phyloP scores from a whole-genome alignment of 2,113 vertebrate genomes.

The Pelmatolapia mariae region DNA sequence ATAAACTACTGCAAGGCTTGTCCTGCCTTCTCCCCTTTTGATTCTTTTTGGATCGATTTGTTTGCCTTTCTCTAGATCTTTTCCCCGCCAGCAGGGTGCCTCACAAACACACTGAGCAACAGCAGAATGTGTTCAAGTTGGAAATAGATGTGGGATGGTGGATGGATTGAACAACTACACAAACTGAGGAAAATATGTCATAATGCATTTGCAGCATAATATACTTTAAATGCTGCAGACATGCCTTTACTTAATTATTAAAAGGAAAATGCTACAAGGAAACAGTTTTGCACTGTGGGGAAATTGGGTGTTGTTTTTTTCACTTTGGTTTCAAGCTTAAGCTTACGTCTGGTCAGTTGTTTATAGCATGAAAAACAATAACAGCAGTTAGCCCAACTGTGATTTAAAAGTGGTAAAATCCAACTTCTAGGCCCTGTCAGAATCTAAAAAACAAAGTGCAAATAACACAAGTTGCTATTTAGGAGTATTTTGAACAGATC shows the following conservation, averaged over 20 bases:
- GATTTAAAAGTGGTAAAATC: not conserved
- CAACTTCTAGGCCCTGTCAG: not conserved
- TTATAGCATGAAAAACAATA: not conserved
- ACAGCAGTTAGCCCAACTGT: not conserved
- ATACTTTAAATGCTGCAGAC: not conserved
- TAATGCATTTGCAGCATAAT: not conserved
- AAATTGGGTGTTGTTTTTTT: not conserved
- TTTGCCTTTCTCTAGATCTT: conserved; percentile 10
- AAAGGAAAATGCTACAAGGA: not conserved
- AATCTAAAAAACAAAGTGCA: not conserved
- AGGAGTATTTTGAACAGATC: not conserved
- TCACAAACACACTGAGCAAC: not conserved
- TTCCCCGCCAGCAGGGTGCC: not conserved
- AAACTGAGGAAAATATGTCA: not conserved
- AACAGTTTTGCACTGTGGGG: not conserved
- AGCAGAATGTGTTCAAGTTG: not conserved
- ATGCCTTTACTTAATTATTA: not conserved
- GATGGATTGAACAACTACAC: not conserved
- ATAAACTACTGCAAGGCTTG: not conserved
- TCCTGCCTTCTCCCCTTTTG: not conserved
- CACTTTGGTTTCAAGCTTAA: not conserved
- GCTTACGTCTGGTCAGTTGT: not conserved
- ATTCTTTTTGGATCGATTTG: conserved; percentile 6
- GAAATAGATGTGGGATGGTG: not conserved
- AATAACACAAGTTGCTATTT: not conserved